phyloP scores from a whole-genome alignment of 2,888 invertebrate genomes.

The Zaprionus bogoriensis region DNA sequence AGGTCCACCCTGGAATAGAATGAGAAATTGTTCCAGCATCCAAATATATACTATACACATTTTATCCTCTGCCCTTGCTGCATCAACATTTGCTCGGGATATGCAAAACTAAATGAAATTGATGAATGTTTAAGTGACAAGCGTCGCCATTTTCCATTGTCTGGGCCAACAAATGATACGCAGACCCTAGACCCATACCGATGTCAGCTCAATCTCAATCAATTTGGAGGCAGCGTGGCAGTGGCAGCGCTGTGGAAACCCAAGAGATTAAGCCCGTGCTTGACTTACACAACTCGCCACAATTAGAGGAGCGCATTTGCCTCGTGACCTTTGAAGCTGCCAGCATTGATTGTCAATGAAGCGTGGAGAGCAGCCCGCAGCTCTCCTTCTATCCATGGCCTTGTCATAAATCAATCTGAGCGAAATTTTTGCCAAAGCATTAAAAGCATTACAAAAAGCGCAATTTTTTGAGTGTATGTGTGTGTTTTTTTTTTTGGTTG shows the following conservation, averaged over 20 bases:
- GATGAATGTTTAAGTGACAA: slow-evolving; percentile 62
- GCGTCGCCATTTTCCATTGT: slow-evolving; percentile 34
- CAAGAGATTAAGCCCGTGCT: slow-evolving; percentile 30
- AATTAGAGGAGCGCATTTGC: slow-evolving; percentile 36
- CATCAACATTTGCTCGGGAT: slow-evolving; percentile 32
- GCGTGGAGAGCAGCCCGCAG: background rate
- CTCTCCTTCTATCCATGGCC: slow-evolving; percentile 1
- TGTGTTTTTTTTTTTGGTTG: slow-evolving; percentile 15
- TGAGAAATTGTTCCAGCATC: background rate
- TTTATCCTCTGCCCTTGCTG: background rate
- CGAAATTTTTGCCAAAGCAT: slow-evolving; percentile 57
- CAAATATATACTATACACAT: background rate
- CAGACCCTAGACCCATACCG: slow-evolving; percentile 6
- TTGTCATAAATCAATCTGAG: slow-evolving; percentile 71
- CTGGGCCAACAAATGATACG: slow-evolving; percentile 34
- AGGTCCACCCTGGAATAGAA: background rate
- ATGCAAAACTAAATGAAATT: slow-evolving; percentile 65
- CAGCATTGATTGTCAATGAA: background rate
- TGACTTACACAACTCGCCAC: slow-evolving; percentile 45
- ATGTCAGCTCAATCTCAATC: slow-evolving; percentile 49
- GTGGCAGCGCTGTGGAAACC: slow-evolving; percentile 24
- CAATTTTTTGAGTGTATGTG: slow-evolving; percentile 27
- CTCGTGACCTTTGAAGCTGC: slow-evolving; percentile 27
- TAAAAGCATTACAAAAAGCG: slow-evolving; percentile 72
- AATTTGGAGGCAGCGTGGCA: slow-evolving; percentile 17